Percentiles rank a stretch among this genome's conserved stretches.
phyloP scores from a whole-genome alignment of 2,113 vertebrate genomes.

The Xiphorhynchus elegans region DNA sequence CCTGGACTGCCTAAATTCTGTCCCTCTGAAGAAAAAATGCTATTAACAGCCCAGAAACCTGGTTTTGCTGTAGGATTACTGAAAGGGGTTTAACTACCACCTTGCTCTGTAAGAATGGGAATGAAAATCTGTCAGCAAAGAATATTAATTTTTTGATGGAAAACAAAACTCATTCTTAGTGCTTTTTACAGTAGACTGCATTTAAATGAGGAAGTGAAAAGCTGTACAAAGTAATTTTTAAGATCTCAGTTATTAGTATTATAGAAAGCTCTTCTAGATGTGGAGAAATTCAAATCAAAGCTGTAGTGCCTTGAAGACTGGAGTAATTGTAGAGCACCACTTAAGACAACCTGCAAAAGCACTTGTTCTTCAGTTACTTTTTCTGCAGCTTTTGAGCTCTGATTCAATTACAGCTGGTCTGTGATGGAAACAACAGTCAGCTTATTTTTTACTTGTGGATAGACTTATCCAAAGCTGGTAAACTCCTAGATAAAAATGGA shows the following conservation, averaged over 20 bases:
- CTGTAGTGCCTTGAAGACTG: background rate
- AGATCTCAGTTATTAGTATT: slow-evolving; percentile 34
- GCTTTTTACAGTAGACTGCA: slow-evolving; percentile 19
- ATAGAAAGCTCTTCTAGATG: background rate
- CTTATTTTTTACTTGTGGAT: background rate
- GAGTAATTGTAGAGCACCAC: background rate
- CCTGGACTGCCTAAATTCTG: background rate
- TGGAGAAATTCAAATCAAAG: slow-evolving; percentile 10
- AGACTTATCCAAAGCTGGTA: background rate
- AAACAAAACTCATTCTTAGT: slow-evolving; percentile 42
- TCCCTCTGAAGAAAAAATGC: background rate
- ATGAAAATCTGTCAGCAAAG: background rate
- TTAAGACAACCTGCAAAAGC: slow-evolving; percentile 2
- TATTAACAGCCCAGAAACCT: background rate
- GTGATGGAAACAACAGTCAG: background rate
- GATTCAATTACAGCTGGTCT: background rate
- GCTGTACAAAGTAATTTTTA: background rate
- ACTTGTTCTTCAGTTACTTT: background rate
- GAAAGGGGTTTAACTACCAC: background rate
- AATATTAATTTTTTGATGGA: background rate
- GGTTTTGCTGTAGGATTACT: background rate
- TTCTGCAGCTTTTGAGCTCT: background rate
- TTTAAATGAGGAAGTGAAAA: slow-evolving; percentile 38
- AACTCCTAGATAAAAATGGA: background rate
- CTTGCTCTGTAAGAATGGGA: background rate